Evolutionary conservation across 23 tunicate species (phyloP), one percentile per base, ranked within the genome.

Genomic region (Clavelina lepadiformis): DNA sequence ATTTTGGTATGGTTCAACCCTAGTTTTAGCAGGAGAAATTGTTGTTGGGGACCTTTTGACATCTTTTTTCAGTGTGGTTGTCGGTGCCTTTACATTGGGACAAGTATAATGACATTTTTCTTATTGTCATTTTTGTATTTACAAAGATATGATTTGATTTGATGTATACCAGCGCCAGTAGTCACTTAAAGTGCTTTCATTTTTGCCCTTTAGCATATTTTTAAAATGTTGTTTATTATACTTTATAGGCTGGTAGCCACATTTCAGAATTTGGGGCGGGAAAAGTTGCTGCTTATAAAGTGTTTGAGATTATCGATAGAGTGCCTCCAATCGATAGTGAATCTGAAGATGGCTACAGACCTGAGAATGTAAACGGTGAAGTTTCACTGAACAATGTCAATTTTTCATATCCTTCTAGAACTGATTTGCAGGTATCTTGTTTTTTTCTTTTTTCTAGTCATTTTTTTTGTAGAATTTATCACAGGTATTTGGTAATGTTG

Each of bases 81-180:
- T 79, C 53, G 99, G 99, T 32, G 99, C 99, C 6, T 94, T 94
- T 58, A 86, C 99, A 21, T 81, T 94, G 23, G 97, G 91, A 46
- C 97, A 89, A 75, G 97, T 89, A 3, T 31, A 7, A 60, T 11
- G n/a, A n/a, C n/a, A n/a, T n/a, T n/a, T n/a, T n/a, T n/a, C n/a
- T n/a, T n/a, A n/a, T n/a, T n/a, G n/a, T n/a, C n/a, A n/a, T n/a
- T n/a, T n/a, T n/a, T n/a, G n/a, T n/a, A n/a, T n/a, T n/a, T n/a
- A n/a, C n/a, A n/a, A n/a, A n/a, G n/a, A n/a, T n/a, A n/a, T n/a
- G n/a, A n/a, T n/a, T n/a, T n/a, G n/a, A n/a, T n/a, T n/a, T n/a
- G n/a, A n/a, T n/a, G n/a, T n/a, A n/a, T n/a, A n/a, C n/a, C n/a
- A n/a, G n/a, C n/a, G n/a, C n/a, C n/a, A n/a, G n/a, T n/a, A n/a